Conservation (phyloP, 2,888 invertebrate genomes). For the Spilosoma lubricipeda region DNA sequence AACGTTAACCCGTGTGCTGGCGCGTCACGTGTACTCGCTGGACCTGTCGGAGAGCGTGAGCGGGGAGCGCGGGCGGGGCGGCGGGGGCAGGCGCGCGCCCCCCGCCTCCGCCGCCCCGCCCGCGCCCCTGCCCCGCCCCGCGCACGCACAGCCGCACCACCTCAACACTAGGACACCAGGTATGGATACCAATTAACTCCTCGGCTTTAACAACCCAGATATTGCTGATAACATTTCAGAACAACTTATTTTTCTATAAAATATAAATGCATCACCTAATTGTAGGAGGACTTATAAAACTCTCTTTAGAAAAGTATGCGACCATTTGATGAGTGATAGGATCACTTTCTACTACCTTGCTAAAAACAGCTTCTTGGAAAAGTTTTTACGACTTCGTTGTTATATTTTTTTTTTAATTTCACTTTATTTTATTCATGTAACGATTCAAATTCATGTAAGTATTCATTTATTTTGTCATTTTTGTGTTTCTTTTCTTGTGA, state of each 20-base stretch:
- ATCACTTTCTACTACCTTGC: not conserved
- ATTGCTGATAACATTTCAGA: too few species aligned
- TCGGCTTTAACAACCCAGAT: not conserved
- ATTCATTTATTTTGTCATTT: not conserved
- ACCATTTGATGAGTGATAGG: too few species aligned
- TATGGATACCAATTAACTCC: slow-evolving; percentile 15
- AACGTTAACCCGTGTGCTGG: slow-evolving; percentile 97
- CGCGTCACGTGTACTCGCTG: slow-evolving; percentile 97
- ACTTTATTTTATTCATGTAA: not conserved
- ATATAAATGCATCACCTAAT: too few species aligned
- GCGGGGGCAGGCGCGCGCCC: slow-evolving; percentile 48
- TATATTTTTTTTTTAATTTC: too few species aligned
- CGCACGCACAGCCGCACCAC: slow-evolving; percentile 47
- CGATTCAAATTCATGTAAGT: not conserved
- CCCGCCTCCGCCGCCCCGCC: slow-evolving; percentile 58
- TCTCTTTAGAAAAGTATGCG: too few species aligned
- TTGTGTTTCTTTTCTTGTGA: not conserved
- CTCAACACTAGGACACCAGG: slow-evolving; percentile 61
- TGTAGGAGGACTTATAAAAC: too few species aligned
- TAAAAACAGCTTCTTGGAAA: not conserved
- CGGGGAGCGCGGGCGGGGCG: slow-evolving; percentile 82
- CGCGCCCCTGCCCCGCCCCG: slow-evolving; percentile 60
- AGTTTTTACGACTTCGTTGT: not conserved
- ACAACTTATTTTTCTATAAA: too few species aligned
- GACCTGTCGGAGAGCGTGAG: slow-evolving; percentile 95